Conservation (phyloP, 2,113 vertebrate species). For the Cathartes aura region DNA sequence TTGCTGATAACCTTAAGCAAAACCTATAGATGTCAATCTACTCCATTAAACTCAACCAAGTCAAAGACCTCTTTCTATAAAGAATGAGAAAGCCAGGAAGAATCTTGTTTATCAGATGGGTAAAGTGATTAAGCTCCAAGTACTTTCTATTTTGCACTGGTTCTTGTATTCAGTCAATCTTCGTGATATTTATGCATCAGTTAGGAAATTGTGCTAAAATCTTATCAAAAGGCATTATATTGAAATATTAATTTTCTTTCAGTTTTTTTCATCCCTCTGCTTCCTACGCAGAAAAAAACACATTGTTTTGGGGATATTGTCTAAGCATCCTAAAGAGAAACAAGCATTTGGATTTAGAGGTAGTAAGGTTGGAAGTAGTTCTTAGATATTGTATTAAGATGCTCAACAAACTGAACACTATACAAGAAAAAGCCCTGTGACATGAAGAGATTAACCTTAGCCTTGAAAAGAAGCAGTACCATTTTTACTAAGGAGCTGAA, state of each 20-base stretch:
- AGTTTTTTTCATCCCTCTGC: neutral
- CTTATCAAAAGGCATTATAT: neutral
- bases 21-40: neutral
- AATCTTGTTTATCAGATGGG: neutral
- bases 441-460: neutral
- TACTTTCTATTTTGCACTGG: neutral
- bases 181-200: neutral
- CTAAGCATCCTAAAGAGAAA: neutral
- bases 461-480: neutral
- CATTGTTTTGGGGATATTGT: rapidly evolving
- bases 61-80: neutral
- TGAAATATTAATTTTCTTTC: neutral
- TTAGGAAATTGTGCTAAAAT: neutral
- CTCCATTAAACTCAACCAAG: neutral
- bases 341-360: neutral
- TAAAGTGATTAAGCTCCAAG: neutral
- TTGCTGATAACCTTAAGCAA: neutral
- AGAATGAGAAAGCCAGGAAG: neutral
- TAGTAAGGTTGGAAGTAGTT: neutral
- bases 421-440: neutral
- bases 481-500: neutral
- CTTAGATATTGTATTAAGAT: neutral
- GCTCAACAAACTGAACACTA: neutral
- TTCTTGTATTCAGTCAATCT: neutral
- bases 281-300: neutral